Conservation (phyloP, 2,888 invertebrate genomes). For the Terebella lapidaria region DNA sequence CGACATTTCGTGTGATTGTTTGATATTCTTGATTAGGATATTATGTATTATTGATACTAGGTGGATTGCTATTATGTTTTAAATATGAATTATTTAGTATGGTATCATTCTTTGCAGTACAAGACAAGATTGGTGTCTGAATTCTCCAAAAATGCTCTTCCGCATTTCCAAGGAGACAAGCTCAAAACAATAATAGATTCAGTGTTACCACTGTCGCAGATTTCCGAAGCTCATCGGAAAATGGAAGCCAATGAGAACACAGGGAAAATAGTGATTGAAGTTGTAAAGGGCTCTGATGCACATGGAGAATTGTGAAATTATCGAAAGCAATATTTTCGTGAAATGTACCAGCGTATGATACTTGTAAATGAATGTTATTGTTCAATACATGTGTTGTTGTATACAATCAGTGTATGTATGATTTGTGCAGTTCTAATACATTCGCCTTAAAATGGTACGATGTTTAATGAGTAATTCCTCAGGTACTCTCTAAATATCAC, state of each 20-base stretch:
- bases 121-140: constrained; percentile 39
- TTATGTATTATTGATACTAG: neutral
- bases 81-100: neutral
- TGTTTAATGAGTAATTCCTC: no score
- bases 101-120: constrained; percentile 36
- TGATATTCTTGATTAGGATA: neutral
- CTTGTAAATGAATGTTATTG: no score
- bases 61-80: neutral
- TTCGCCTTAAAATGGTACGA: no score
- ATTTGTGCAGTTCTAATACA: no score
- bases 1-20: neutral
- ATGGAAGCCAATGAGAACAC: constrained; percentile 49
- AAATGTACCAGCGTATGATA: no score
- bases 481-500: no score
- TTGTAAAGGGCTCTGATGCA: constrained; percentile 16
- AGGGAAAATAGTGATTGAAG: constrained; percentile 46
- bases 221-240: constrained; percentile 40
- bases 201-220: constrained; percentile 36
- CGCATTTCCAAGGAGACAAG: constrained; percentile 35
- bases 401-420: no score
- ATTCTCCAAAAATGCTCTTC: constrained; percentile 35
- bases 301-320: neutral
- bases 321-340: no score
- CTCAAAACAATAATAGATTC: constrained; percentile 41
- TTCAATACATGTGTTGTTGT: no score